Conservation (phyloP, 2,797 vertebrate species). For the Lindbergichthys nudifrons region DNA sequence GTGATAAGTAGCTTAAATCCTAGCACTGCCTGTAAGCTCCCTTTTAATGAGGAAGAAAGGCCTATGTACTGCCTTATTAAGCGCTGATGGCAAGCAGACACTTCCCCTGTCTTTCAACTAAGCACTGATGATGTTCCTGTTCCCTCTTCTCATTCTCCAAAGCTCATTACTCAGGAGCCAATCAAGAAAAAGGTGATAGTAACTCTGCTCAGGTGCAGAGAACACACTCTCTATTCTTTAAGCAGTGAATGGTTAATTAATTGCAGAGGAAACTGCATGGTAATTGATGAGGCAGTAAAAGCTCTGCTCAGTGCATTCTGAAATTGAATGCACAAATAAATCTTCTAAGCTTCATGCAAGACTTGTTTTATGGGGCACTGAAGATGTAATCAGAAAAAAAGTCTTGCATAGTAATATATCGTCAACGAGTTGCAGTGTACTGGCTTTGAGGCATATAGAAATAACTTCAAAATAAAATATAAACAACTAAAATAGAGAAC, state of each 20-base stretch:
- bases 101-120: not conserved
- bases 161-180: constrained; percentile 31
- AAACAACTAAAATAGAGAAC: not conserved
- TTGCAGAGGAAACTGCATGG: not conserved
- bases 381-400: not conserved
- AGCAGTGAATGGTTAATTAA: constrained; percentile 30
- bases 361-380: not conserved
- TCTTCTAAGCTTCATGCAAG: not conserved
- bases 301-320: not conserved
- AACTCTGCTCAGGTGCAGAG: constrained; percentile 25
- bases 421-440: not conserved
- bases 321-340: constrained; percentile 6
- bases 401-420: not conserved
- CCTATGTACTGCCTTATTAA: constrained; percentile 12
- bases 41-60: not conserved
- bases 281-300: constrained; percentile 19
- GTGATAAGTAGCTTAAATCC: not conserved
- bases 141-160: not conserved
- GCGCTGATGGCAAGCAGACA: not conserved
- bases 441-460: not conserved
- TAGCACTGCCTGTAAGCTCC: not conserved
- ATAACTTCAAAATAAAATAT: not conserved
- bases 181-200: constrained; percentile 19
- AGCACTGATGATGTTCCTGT: not conserved
- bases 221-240: constrained; percentile 10